Conservation (phyloP, 2,113 vertebrate genomes). For the Carassius auratus region DNA sequence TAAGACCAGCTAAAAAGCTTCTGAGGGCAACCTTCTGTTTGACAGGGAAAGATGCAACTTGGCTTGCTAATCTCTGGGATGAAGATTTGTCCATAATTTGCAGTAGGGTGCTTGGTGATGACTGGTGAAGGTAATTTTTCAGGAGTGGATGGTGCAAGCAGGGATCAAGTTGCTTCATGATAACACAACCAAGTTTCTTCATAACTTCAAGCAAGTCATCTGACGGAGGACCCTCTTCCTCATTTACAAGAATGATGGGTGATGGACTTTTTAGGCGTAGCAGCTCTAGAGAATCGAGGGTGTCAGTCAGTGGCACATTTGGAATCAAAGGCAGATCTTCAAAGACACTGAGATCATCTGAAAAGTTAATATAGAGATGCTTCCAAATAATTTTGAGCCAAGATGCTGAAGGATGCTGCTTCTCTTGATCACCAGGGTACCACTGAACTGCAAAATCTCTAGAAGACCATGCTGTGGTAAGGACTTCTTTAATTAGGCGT, state of each 20-base stretch:
- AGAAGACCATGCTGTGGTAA: conserved; percentile 84
- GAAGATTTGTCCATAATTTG: conserved; percentile 92
- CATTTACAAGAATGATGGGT: conserved; percentile 83
- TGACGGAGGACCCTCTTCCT: conserved; percentile 81
- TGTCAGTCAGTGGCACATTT: conserved; percentile 80
- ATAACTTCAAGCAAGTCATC: conserved; percentile 85
- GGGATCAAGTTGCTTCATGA: conserved; percentile 87
- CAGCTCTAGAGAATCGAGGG: conserved; percentile 77
- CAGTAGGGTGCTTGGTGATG: conserved; percentile 84
- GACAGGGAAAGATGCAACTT: conserved; percentile 79
- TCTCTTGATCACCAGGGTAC: conserved; percentile 84
- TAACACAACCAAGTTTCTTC: conserved; percentile 88
- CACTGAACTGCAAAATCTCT: conserved; percentile 90
- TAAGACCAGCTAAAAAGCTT: conserved; percentile 87
- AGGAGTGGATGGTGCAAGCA: conserved; percentile 92
- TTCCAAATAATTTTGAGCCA: conserved; percentile 97
- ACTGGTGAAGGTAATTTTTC: conserved; percentile 90
- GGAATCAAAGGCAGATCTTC: conserved; percentile 98
- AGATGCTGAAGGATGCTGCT: conserved; percentile 84
- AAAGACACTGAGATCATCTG: conserved; percentile 89
- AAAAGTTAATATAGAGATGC: conserved; percentile 93
- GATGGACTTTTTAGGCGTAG: conserved; percentile 89
- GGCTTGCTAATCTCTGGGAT: conserved; percentile 83
- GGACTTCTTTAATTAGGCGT: conserved; percentile 92
- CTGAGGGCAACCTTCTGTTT: conserved; percentile 87